A percentile compares a stretch with the other conserved stretches of the same genome.
Conservation (phyloP, 2,888 invertebrate genomes). For the Itoplectis maculator region DNA sequence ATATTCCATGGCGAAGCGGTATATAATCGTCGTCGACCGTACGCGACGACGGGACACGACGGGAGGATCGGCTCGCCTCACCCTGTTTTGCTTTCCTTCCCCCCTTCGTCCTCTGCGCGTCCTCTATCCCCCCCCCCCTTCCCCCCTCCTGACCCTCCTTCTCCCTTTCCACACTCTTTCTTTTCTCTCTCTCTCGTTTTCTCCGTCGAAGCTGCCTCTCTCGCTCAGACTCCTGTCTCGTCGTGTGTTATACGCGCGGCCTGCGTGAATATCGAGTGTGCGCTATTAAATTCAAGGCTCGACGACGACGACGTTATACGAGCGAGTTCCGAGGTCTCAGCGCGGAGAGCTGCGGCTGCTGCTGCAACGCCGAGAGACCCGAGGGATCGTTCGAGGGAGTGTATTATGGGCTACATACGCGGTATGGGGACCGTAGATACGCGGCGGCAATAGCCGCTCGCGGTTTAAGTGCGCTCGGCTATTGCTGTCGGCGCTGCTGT, state of each 20-base stretch:
- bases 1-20: neutral
- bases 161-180: neutral
- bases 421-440: constrained; percentile 4
- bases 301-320: constrained; percentile 59
- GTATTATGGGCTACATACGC: constrained; percentile 35
- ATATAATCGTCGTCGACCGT: constrained; percentile 50
- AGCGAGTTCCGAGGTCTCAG: constrained; percentile 38
- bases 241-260: constrained; percentile 13
- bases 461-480: constrained; percentile 2
- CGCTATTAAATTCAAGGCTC: constrained; percentile 68
- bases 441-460: no score
- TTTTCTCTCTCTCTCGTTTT: neutral
- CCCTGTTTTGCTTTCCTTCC: constrained; percentile 38
- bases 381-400: constrained; percentile 58
- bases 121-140: neutral
- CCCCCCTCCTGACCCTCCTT: neutral
- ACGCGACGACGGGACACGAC: constrained; percentile 46
- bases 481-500: no score
- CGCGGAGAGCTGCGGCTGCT: no score
- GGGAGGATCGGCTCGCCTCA: constrained; percentile 48
- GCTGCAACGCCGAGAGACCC: constrained; percentile 8
- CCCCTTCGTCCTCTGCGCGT: neutral
- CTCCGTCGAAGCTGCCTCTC: constrained; percentile 23
- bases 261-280: constrained; percentile 59
- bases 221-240: constrained; percentile 17